Conservation (phyloP, 2,888 invertebrate genomes). For the Drosophila percnosoma region DNA sequence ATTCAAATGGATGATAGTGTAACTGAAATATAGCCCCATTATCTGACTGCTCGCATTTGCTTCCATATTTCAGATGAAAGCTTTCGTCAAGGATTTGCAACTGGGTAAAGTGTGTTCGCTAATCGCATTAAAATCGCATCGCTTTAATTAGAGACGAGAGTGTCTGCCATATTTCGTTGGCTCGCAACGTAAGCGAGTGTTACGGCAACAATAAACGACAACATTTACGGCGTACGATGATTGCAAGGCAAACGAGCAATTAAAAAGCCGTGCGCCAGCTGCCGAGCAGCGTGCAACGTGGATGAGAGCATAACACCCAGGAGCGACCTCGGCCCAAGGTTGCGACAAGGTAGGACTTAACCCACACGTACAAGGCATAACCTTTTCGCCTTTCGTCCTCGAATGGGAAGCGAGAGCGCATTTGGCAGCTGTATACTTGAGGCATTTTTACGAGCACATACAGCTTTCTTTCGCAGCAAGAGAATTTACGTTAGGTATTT, state of each 20-base stretch:
- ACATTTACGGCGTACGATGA: constrained; percentile 74
- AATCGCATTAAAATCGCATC: constrained; percentile 70
- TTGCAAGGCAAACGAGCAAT: constrained; percentile 78
- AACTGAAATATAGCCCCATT: background rate
- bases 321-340: constrained; percentile 38
- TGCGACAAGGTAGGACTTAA: constrained; percentile 46
- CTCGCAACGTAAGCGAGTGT: constrained; percentile 47
- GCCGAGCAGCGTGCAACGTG: constrained; percentile 28
- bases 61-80: constrained; percentile 18
- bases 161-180: constrained; percentile 58
- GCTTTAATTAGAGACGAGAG: constrained; percentile 68
- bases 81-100: constrained; percentile 19
- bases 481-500: constrained; percentile 70
- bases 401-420: constrained; percentile 20
- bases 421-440: constrained; percentile 59
- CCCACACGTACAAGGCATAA: constrained; percentile 54
- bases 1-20: background rate
- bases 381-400: constrained; percentile 33
- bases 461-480: constrained; percentile 60
- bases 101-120: constrained; percentile 24
- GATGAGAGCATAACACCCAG: constrained; percentile 4
- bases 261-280: constrained; percentile 71
- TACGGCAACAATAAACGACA: constrained; percentile 72
- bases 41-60: background rate
- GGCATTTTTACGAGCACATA: constrained; percentile 71